Evolutionary conservation across 2,888 invertebrate species (phyloP).

Genomic region (Strigamia transsilvanica): DNA sequence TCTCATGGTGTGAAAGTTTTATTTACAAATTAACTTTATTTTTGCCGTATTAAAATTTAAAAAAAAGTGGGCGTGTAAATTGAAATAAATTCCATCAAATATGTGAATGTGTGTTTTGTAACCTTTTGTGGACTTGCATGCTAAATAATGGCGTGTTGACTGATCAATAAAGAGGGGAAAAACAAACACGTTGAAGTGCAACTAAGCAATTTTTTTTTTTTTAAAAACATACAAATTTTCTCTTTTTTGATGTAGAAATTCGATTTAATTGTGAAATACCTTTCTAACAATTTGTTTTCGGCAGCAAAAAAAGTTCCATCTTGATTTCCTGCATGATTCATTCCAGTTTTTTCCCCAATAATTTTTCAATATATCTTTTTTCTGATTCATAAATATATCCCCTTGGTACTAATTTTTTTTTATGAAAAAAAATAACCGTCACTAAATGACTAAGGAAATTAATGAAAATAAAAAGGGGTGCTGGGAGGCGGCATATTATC

Average conservation of each 20-base stretch:
- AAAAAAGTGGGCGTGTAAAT: neutral
- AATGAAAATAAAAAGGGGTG: conserved; percentile 45
- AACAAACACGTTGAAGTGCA: too few species aligned
- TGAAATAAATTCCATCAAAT: conserved; percentile 1
- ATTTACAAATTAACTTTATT: conserved; percentile 6
- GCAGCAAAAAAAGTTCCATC: neutral
- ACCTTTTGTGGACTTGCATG: too few species aligned
- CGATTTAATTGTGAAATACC: conserved; percentile 2
- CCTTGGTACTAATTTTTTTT: conserved; percentile 33
- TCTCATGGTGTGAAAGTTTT: conserved; percentile 18
- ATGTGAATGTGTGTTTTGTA: neutral
- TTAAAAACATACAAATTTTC: too few species aligned
- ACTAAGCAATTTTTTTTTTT: too few species aligned
- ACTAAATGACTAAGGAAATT: conserved; percentile 45
- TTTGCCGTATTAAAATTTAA: neutral
- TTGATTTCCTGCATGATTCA: conserved; percentile 45
- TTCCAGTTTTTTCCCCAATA: neutral
- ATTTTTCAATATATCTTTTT: conserved; percentile 34
- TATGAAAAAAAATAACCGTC: conserved; percentile 44
- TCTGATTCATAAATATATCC: conserved; percentile 37
- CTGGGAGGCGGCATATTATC: neutral
- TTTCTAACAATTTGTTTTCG: conserved; percentile 10
- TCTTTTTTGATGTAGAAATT: too few species aligned
- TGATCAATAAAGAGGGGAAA: too few species aligned
- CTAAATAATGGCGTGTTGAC: too few species aligned